Evolutionary conservation across 2,797 vertebrate genomes (phyloP), one percentile per base, ranked within the genome.

Genomic region (Sarcoramphus papa): DNA sequence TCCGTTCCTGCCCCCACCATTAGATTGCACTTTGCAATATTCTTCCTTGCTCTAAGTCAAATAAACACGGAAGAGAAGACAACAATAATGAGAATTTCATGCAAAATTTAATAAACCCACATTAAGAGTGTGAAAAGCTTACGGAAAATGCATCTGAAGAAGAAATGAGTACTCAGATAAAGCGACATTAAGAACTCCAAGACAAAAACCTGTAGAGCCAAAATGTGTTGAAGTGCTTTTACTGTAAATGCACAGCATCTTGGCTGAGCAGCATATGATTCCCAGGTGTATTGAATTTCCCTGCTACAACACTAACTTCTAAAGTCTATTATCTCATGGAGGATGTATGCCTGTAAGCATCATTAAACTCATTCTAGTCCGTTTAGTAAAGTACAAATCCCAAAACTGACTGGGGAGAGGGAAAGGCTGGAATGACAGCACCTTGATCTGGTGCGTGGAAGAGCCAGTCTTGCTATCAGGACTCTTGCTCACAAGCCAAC

Each of bases 161-260:
- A 91, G 25, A 63, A 93, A 12, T 22, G 81, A 92, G 45, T 47
- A 68, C 72, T 83, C 64, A 47, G n/a, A 67, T 53, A 88, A 79
- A 89, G 75, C 0, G 3, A 31, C 37, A 43, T 57, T 70, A 85
- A 88, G 64, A 94, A 78, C 43, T 23, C 72, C 37, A 65, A 47
- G 33, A 81, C 24, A 78, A 94, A 92, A 94, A 40, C 17, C 69
- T 33, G 56, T 17, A 48, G 60, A 87, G 57, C 8, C 78, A 51
- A 83, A 83, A 56, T 1, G 7, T 27, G 45, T 15, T 60, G 3
- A 72, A 90, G 70, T 63, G 92, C 59, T 92, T 81, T 94, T 68
- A 77, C 13, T 0, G 2, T 16, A 53, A 91, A 31, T 0, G 0
- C 3, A 2, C 0, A 0, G 60, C 47, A 35, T 28, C 63, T 28